These are phyloP conservation scores for Abrostola tripartita DNA, from an alignment of 2,888 invertebrate species.

Conservation along the genomic window DNA sequence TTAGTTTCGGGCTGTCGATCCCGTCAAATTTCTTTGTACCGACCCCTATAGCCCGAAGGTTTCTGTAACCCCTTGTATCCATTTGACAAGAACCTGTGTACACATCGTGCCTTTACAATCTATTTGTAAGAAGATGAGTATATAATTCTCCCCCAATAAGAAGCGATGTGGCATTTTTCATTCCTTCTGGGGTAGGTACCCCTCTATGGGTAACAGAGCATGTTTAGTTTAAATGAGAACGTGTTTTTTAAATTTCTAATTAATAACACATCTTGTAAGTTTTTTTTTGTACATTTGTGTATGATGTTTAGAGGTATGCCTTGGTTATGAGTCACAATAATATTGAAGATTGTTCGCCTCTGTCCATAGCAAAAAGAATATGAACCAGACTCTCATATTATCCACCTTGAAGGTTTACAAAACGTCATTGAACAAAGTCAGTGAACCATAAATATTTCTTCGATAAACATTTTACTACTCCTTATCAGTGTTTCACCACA, in stretches of 20 bases:
- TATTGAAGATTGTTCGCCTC: too few species aligned
- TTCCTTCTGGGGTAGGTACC: slow-evolving; percentile 68
- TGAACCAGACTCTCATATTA: too few species aligned
- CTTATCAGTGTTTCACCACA: slow-evolving; percentile 4
- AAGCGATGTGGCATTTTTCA: slow-evolving; percentile 76
- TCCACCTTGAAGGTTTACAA: background rate
- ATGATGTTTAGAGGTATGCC: background rate
- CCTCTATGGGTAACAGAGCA: slow-evolving; percentile 48
- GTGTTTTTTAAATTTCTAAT: slow-evolving; percentile 45
- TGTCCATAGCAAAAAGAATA: background rate
- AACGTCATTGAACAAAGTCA: slow-evolving; percentile 10
- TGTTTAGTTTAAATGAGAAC: slow-evolving; percentile 37
- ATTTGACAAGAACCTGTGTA: slow-evolving; percentile 74
- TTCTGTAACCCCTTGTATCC: slow-evolving; percentile 65
- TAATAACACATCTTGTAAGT: slow-evolving; percentile 13
- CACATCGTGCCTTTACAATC: slow-evolving; percentile 79
- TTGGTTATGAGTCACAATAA: background rate
- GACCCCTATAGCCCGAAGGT: slow-evolving; percentile 71
- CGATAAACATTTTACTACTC: slow-evolving; percentile 6
- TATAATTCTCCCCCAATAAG: slow-evolving; percentile 80
- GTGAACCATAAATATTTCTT: slow-evolving; percentile 7
- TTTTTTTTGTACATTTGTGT: background rate
- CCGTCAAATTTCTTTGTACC: slow-evolving; percentile 71
- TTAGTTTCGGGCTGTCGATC: slow-evolving; percentile 66
- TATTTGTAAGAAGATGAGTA: slow-evolving; percentile 84